These are phyloP conservation scores for Dallia pectoralis DNA, from an alignment of 2,797 vertebrate genomes.

Conservation along the genomic window DNA sequence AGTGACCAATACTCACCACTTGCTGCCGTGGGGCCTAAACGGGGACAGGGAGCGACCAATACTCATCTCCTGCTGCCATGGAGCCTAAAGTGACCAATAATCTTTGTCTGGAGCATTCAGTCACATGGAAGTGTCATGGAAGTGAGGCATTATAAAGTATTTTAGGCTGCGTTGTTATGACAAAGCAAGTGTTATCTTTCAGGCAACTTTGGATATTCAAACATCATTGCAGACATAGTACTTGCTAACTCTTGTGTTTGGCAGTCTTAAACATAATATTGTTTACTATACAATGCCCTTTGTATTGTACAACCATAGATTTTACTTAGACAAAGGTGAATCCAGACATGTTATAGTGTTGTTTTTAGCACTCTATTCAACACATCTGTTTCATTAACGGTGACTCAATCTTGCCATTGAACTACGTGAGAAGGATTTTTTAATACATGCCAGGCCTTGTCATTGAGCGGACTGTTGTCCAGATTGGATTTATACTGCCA, in stretches of 20 bases:
- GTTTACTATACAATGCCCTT: neutral
- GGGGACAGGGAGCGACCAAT: no score
- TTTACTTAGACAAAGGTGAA: constrained; percentile 1
- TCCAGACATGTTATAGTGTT: constrained; percentile 12
- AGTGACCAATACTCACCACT: no score
- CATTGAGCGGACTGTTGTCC: constrained; percentile 17
- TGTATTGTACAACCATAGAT: neutral
- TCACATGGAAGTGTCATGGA: constrained; percentile 8
- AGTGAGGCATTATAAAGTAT: constrained; percentile 18
- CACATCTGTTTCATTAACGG: constrained; percentile 25
- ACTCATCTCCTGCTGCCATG: no score
- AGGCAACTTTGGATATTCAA: neutral
- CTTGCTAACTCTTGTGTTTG: no score
- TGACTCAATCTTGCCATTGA: constrained; percentile 32
- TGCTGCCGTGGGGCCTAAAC: no score
- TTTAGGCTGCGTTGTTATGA: constrained; percentile 9
- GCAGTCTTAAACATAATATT: no score
- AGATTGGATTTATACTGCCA: constrained; percentile 34
- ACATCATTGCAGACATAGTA: no score
- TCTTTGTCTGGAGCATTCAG: constrained; percentile 33
- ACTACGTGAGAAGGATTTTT: constrained; percentile 26
- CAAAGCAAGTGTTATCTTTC: neutral
- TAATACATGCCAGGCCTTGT: constrained; percentile 9
- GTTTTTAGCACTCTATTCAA: constrained; percentile 20
- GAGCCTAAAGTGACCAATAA: no score